These are phyloP conservation scores for Drosophila sechellia DNA, from an alignment of 1,140 invertebrate species.

Conservation along the genomic window DNA sequence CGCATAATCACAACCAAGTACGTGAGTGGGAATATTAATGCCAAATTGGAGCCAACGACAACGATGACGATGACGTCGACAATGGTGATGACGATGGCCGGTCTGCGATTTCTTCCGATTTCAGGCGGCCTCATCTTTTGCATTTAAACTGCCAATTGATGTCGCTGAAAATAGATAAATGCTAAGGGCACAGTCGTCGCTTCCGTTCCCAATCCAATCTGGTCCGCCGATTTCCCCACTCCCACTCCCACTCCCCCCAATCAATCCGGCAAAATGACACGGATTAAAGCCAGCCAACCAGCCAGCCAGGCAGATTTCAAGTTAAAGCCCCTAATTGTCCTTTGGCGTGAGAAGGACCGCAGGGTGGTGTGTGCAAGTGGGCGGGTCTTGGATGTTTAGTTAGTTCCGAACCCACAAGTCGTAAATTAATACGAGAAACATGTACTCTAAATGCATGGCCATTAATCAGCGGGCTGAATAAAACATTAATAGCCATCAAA, in stretches of 20 bases:
- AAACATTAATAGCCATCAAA: slow-evolving; percentile 32
- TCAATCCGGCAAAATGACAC: slow-evolving; percentile 67
- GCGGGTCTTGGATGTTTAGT: slow-evolving; percentile 7
- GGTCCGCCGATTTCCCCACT: background rate
- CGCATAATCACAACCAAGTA: slow-evolving; percentile 83
- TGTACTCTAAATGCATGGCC: slow-evolving; percentile 39
- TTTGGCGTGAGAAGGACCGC: slow-evolving; percentile 51
- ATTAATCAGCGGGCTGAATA: slow-evolving; percentile 35
- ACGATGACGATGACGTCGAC: slow-evolving; percentile 46
- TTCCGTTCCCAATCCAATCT: slow-evolving; percentile 17
- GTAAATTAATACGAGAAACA: slow-evolving; percentile 43
- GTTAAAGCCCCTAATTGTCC: slow-evolving; percentile 48
- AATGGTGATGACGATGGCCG: slow-evolving; percentile 43
- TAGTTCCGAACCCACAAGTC: slow-evolving; percentile 24
- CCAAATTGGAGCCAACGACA: slow-evolving; percentile 79
- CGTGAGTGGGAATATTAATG: slow-evolving; percentile 84
- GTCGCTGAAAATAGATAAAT: slow-evolving; percentile 71
- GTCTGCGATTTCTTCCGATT: slow-evolving; percentile 63
- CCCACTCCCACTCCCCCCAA: slow-evolving; percentile 1
- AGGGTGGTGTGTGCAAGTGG: background rate
- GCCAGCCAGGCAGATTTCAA: background rate
- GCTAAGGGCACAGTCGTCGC: slow-evolving; percentile 31
- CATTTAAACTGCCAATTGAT: slow-evolving; percentile 85
- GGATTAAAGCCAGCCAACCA: slow-evolving; percentile 56
- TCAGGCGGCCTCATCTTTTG: slow-evolving; percentile 74